Evolutionary conservation across 2,113 vertebrate genomes (phyloP), one percentile per base, ranked within the genome.

Genomic region (Origma solitaria): DNA sequence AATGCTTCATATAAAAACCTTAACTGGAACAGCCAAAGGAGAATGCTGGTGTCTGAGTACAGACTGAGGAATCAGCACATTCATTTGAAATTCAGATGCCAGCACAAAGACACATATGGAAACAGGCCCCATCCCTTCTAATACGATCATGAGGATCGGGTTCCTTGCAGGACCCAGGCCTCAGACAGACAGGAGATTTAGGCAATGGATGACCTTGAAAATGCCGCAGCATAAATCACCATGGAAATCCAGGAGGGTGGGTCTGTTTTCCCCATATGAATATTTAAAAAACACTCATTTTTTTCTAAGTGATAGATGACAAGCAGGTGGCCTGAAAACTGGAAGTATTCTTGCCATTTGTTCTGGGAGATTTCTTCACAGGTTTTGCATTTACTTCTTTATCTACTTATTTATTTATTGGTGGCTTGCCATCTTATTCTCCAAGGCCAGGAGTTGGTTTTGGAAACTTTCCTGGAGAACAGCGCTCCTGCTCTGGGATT

Each of bases 361-460:
- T 95, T 95, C 92, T 71, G 90, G 82, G 79, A 94, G 51, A 82
- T 94, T 94, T 96, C 93, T 92, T 88, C 80, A 75, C 72, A 96
- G 93, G 86, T 95, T 96, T 94, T 88, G 84, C 79, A 88, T 96
- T 94, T 95, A 88, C 69, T 95, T 80, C 89, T 95, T 93, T 96
- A 95, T 95, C 95, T 97, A 94, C 89, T 93, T 97, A 93, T 95
- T 95, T 96, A 94, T 97, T 97, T 94, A 92, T 94, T 97, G 96
- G 88, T 96, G 72, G 44, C 37, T 95, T 94, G 96, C 96, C 96
- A 97, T 95, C 61, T 90, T 94, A 94, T 78, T 92, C 91, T 95
- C 92, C 80, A 81, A 88, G 88, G 88, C 88, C 86, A 94, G 72
- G 76, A 96, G 94, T 68, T 92, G 92, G 85, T 90, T 95, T 97